Percentiles rank a stretch among this genome's conserved stretches.
Conservation (phyloP, 1,140 invertebrate genomes). For the Drosophila novamexicana region DNA sequence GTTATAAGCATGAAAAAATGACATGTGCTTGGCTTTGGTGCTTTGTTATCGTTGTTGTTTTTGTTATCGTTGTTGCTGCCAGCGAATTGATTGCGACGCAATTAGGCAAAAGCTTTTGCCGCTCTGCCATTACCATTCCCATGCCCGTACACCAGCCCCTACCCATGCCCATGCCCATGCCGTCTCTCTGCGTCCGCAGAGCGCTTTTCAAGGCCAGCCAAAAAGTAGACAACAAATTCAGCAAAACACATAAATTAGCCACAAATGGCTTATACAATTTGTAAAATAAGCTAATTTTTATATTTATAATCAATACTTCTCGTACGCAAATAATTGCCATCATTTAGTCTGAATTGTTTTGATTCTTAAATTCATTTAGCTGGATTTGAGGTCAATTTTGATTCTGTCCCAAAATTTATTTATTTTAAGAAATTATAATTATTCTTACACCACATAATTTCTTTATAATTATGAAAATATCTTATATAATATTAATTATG, state of each 20-base stretch:
- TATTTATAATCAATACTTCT: too few species aligned
- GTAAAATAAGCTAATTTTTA: too few species aligned
- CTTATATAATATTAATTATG: neutral
- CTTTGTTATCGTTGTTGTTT: neutral
- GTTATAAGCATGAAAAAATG: constrained; percentile 21
- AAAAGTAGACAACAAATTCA: constrained; percentile 51
- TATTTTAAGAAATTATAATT: too few species aligned
- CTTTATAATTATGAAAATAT: too few species aligned
- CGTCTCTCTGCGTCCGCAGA: neutral
- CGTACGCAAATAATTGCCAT: neutral
- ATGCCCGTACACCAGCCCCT: neutral
- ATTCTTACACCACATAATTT: too few species aligned
- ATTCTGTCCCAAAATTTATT: neutral
- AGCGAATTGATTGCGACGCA: constrained; percentile 37
- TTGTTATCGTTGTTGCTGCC: constrained; percentile 15
- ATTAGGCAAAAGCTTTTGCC: constrained; percentile 45
- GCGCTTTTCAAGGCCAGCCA: constrained; percentile 45
- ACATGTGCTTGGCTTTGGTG: constrained; percentile 28
- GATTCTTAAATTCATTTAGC: neutral
- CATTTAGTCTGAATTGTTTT: neutral
- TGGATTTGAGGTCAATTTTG: neutral
- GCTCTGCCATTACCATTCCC: neutral
- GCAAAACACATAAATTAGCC: neutral
- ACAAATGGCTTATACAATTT: neutral
- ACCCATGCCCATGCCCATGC: neutral